These are phyloP conservation scores for Lomographa bimaculata DNA, from an alignment of 2,888 invertebrate species.

Conservation along the genomic window DNA sequence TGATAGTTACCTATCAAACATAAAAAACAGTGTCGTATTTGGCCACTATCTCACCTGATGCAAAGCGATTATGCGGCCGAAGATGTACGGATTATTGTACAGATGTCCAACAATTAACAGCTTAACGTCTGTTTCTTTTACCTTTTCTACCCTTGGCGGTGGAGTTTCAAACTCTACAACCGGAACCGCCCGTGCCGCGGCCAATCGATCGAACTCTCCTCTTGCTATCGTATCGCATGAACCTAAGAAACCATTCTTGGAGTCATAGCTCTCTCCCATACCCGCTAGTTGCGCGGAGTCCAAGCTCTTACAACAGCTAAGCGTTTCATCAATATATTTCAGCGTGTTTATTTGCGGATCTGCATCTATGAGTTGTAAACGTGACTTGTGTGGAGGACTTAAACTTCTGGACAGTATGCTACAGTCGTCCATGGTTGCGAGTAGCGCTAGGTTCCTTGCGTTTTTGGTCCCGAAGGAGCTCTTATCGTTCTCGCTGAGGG, in stretches of 20 bases:
- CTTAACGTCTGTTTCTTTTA: too few relatives aligned
- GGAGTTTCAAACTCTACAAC: slow-evolving; percentile 68
- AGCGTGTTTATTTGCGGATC: slow-evolving; percentile 83
- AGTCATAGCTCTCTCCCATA: slow-evolving; percentile 78
- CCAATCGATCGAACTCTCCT: slow-evolving; percentile 65
- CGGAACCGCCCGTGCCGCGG: slow-evolving; percentile 49
- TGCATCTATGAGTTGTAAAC: slow-evolving; percentile 71
- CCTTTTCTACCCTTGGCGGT: slow-evolving; percentile 65
- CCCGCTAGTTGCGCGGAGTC: slow-evolving; percentile 76
- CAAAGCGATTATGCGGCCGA: too few relatives aligned
- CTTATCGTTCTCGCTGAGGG: slow-evolving; percentile 82
- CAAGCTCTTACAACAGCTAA: slow-evolving; percentile 76
- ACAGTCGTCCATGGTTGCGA: slow-evolving; percentile 82
- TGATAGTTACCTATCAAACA: too few relatives aligned
- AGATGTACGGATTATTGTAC: too few relatives aligned
- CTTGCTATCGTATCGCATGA: slow-evolving; percentile 75
- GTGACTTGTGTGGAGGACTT: slow-evolving; percentile 72
- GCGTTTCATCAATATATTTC: slow-evolving; percentile 85
- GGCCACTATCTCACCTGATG: too few relatives aligned
- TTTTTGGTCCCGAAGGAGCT: slow-evolving; percentile 69
- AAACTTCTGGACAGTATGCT: slow-evolving; percentile 74
- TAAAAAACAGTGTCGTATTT: too few relatives aligned
- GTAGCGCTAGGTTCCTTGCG: slow-evolving; percentile 75
- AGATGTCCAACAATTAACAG: too few relatives aligned
- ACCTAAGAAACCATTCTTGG: slow-evolving; percentile 71